phyloP scores from a whole-genome alignment of 1,140 invertebrate genomes.

The Melitaea cinxia region DNA sequence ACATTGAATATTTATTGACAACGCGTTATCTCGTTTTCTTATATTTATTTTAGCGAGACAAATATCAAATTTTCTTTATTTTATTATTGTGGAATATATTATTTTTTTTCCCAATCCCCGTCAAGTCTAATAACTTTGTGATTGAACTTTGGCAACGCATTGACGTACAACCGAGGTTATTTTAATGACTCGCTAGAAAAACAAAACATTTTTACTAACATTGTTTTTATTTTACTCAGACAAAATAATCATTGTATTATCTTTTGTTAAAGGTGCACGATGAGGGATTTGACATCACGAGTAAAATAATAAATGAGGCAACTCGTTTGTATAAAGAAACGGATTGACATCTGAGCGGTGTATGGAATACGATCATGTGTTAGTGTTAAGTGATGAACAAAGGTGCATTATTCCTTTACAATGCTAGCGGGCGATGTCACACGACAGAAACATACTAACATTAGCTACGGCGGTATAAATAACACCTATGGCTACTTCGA shows the following conservation, averaged over 20 bases:
- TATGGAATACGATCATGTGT: conserved; percentile 25
- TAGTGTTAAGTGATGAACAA: conserved; percentile 53
- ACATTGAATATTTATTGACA: not conserved
- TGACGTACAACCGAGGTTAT: conserved; percentile 17
- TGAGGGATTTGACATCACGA: not conserved
- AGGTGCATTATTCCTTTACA: conserved; percentile 37
- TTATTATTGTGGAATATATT: conserved; percentile 1
- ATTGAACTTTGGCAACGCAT: conserved; percentile 20
- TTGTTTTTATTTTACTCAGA: conserved; percentile 4
- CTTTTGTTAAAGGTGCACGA: conserved; percentile 17
- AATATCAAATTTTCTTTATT: not conserved
- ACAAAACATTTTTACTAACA: conserved; percentile 12
- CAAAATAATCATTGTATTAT: conserved; percentile 16
- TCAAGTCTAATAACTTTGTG: conserved; percentile 8
- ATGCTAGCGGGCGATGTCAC: conserved; percentile 60
- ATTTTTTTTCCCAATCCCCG: conserved; percentile 2
- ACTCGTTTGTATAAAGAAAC: conserved; percentile 20
- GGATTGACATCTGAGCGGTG: conserved; percentile 12
- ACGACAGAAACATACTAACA: conserved; percentile 35
- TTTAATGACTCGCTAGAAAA: conserved; percentile 9
- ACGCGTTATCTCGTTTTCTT: not conserved
- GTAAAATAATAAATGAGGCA: not conserved
- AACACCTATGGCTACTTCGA: conserved; percentile 55
- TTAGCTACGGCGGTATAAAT: conserved; percentile 39
- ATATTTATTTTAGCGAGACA: not conserved